phyloP scores from a whole-genome alignment of 1,140 invertebrate genomes.

The Scylla paramamosain region DNA sequence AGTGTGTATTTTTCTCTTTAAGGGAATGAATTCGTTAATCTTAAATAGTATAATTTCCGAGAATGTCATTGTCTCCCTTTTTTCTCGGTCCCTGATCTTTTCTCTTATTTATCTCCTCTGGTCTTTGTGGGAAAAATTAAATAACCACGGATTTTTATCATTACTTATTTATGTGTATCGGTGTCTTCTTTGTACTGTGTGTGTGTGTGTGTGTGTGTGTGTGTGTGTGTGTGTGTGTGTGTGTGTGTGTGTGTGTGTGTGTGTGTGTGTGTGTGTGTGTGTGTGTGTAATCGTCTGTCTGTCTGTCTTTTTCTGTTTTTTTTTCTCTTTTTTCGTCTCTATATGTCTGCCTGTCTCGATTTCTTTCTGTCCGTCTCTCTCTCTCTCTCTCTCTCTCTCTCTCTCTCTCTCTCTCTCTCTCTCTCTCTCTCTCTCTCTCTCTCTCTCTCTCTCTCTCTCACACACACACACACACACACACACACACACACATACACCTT shows the following conservation, averaged over 20 bases:
- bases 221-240: no score
- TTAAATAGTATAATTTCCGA: not conserved
- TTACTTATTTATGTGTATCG: not conserved
- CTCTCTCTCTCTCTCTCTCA: not conserved
- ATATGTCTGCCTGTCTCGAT: not conserved
- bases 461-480: slow-evolving; percentile 12
- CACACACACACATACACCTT: not conserved
- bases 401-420: no score
- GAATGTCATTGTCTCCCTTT: not conserved
- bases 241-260: no score
- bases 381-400: no score
- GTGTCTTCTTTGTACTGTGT: not conserved
- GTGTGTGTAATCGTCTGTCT: no score
- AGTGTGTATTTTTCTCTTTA: not conserved
- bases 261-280: no score
- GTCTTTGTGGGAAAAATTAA: not conserved
- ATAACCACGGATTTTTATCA: not conserved
- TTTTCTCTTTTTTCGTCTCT: no score
- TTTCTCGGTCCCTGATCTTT: not conserved
- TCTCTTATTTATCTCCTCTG: not conserved
- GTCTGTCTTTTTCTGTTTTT: no score
- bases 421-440: no score
- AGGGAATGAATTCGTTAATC: slow-evolving; percentile 7
- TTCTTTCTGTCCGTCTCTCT: not conserved
- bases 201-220: no score